Percentiles rank a stretch among this genome's conserved stretches.
Evolutionary conservation across 53 echinoderm and acorn worm genomes (phyloP).

Genomic region (Apostichopus leukothele): DNA sequence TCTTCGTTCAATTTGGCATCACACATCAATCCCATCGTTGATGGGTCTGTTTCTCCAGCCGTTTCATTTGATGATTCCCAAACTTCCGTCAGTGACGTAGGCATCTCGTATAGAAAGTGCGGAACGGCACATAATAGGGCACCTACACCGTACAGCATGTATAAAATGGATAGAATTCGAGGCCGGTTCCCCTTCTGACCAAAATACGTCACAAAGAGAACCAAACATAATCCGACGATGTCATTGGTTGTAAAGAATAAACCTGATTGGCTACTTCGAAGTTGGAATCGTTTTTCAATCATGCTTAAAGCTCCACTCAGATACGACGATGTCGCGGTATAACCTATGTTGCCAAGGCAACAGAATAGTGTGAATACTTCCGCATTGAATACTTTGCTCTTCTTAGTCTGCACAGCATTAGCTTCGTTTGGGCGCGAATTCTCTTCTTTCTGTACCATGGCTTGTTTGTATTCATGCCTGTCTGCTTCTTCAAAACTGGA

Average conservation of each 20-base stretch:
- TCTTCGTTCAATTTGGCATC: slow-evolving; percentile 9
- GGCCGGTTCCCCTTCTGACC: slow-evolving; percentile 85
- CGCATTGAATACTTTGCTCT: slow-evolving; percentile 50
- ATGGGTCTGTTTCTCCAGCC: slow-evolving; percentile 57
- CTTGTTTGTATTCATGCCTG: slow-evolving; percentile 2
- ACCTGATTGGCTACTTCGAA: slow-evolving; percentile 78
- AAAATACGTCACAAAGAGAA: slow-evolving; percentile 85
- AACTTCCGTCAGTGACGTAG: slow-evolving; percentile 1
- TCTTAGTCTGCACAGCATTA: neutral
- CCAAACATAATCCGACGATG: slow-evolving; percentile 66
- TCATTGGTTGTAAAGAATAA: slow-evolving; percentile 75
- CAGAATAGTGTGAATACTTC: slow-evolving; percentile 50
- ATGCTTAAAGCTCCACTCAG: slow-evolving; percentile 73
- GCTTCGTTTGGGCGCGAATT: neutral
- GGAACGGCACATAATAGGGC: slow-evolving; percentile 68
- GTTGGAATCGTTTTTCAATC: slow-evolving; percentile 88
- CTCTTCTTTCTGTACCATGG: neutral
- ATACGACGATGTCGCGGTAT: slow-evolving; percentile 49
- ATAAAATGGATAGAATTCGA: neutral
- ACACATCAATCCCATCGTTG: neutral
- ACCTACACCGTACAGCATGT: slow-evolving; percentile 54
- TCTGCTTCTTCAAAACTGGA: slow-evolving; percentile 32
- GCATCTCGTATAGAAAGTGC: slow-evolving; percentile 75
- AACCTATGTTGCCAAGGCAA: slow-evolving; percentile 44
- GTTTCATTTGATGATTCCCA: slow-evolving; percentile 59